phyloP scores from a whole-genome alignment of 2,797 vertebrate genomes.

The Lindbergichthys nudifrons region DNA sequence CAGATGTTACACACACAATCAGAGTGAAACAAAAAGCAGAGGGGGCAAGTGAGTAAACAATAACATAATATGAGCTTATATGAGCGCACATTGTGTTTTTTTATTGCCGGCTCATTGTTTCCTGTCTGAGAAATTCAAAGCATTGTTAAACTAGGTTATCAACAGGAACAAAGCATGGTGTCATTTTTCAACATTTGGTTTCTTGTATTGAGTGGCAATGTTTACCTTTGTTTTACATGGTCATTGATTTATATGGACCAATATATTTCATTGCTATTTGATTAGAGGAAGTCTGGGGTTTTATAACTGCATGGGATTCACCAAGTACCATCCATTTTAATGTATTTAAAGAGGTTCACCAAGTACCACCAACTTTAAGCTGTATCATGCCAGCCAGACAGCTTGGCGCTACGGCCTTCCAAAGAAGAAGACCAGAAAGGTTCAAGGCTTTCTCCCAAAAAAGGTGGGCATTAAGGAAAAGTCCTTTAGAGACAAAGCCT shows the following conservation, averaged over 20 bases:
- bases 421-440: conserved; percentile 46
- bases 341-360: conserved; percentile 17
- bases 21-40: conserved; percentile 26
- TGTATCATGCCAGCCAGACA: conserved; percentile 40
- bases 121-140: conserved; percentile 21
- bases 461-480: conserved; percentile 56
- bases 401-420: conserved; percentile 27
- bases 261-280: conserved; percentile 26
- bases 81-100: conserved; percentile 20
- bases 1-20: conserved; percentile 46
- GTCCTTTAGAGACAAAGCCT: conserved; percentile 62
- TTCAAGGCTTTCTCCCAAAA: conserved; percentile 52
- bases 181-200: conserved; percentile 18
- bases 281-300: conserved; percentile 14
- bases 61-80: conserved; percentile 17
- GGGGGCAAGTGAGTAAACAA: conserved; percentile 37
- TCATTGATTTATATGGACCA: conserved; percentile 31
- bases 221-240: conserved; percentile 27
- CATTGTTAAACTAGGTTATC: conserved; percentile 21
- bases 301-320: conserved; percentile 9
- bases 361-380: conserved; percentile 16
- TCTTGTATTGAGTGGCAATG: conserved; percentile 17
- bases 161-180: conserved; percentile 21
- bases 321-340: no score
- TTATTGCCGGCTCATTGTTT: conserved; percentile 24